Conservation (phyloP, 2,113 vertebrate species). For the Lota lota region DNA sequence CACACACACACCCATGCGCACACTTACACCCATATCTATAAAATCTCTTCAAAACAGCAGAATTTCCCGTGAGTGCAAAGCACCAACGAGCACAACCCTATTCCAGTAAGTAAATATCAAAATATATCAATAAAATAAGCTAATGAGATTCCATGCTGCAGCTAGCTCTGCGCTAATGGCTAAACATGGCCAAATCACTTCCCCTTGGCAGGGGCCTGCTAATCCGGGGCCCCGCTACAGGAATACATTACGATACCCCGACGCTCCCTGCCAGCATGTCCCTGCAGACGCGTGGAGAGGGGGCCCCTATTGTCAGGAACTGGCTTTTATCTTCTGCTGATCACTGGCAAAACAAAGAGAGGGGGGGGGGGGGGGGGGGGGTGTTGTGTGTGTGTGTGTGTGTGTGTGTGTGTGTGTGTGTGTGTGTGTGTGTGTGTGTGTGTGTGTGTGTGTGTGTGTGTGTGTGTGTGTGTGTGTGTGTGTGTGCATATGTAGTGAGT, state of each 20-base stretch:
- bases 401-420: too few species aligned
- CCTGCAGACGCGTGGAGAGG: slow-evolving; percentile 36
- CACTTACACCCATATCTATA: too few species aligned
- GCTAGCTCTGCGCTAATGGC: slow-evolving; percentile 14
- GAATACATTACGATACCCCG: slow-evolving; percentile 45
- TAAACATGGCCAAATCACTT: slow-evolving; percentile 41
- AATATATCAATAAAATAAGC: neutral
- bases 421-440: too few species aligned
- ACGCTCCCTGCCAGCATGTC: slow-evolving; percentile 46
- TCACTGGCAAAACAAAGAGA: slow-evolving; percentile 58
- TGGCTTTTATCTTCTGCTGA: slow-evolving; percentile 65
- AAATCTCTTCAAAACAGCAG: too few species aligned
- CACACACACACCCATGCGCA: too few species aligned
- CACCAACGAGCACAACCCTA: too few species aligned
- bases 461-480: slow-evolving; percentile 7
- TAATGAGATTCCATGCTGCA: slow-evolving; percentile 23
- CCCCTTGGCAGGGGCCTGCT: slow-evolving; percentile 30
- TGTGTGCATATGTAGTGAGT: slow-evolving; percentile 8
- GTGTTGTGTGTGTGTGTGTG: neutral
- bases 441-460: slow-evolving; percentile 9
- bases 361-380: neutral
- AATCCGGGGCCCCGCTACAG: slow-evolving; percentile 35
- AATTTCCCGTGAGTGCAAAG: too few species aligned
- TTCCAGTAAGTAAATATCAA: slow-evolving; percentile 24
- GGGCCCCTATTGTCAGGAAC: slow-evolving; percentile 57